These are phyloP conservation scores for Avahi laniger DNA, from an alignment of 2,797 vertebrate genomes.

Conservation along the genomic window DNA sequence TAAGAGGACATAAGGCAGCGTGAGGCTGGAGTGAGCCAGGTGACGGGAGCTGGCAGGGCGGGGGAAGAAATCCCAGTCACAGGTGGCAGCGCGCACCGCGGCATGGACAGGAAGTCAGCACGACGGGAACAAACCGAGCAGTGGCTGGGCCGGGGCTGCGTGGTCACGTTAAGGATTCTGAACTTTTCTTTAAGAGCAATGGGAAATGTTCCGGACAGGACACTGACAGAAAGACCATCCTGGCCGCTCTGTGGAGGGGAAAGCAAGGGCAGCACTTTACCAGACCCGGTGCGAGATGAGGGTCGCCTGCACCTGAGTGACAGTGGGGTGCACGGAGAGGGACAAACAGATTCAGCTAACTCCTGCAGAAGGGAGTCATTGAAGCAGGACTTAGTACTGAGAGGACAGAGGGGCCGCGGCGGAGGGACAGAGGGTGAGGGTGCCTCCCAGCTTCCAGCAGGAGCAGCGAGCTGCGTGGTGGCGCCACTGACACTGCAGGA, in stretches of 20 bases:
- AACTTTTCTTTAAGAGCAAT: background rate
- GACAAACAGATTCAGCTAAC: background rate
- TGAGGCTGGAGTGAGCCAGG: background rate
- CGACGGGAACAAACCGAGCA: background rate
- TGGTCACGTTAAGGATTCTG: background rate
- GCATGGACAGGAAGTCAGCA: background rate
- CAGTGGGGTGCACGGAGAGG: background rate
- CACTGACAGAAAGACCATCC: background rate
- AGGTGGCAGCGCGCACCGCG: fast-evolving
- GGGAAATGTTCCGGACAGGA: background rate
- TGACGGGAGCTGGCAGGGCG: fast-evolving
- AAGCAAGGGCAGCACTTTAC: background rate
- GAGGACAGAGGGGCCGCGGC: fast-evolving
- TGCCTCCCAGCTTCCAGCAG: background rate
- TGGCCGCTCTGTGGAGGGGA: background rate
- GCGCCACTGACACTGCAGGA: background rate
- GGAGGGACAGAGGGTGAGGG: background rate
- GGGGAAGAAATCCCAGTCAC: background rate
- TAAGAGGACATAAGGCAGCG: background rate
- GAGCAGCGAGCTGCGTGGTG: background rate
- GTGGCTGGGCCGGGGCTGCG: fast-evolving
- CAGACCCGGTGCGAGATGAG: background rate
- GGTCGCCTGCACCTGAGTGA: background rate
- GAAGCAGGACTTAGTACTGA: background rate
- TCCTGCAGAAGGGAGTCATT: background rate